Base-by-base conservation (phyloP, 2,888 invertebrate genomes). In the Rhopalosiphum nymphaeae region DNA sequence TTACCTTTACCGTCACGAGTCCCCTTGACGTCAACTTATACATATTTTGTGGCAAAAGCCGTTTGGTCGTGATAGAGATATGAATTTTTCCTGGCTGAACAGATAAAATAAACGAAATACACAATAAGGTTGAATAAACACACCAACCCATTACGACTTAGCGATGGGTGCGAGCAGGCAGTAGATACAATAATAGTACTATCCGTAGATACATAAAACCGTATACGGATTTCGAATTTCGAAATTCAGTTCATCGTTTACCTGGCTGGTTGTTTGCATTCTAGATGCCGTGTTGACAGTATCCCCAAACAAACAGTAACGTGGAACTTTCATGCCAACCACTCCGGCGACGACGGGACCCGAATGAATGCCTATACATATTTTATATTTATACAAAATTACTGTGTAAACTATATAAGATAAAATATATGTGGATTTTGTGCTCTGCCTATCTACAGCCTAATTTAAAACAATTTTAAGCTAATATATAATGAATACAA, bases 221-320 rank as follows among this genome's bases (percentile, higher is more conserved):
- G 11, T 4, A 0, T 1, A 44, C 29, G 29, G 26, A 89, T 44
- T 57, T 96, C 95, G 26, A 78, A 42, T 87, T 26, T 89, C 13
- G 1, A 44, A 26, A 86, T 44, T 87, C 49, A 44, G 44, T 42
- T 85, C 7, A 26, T 92, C 26, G 11, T 95, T 96, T 95, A 97
- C 97, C 96, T 96, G 95, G 95, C 97, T 97, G 46, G 97, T 96
- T 1, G 97, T 97, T 95, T 98, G 98, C 98, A 98, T 98, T 94
- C 98, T 97, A 5, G 98, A 98, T 3, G 98, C 98, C 0, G 98
- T 98, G 95, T 99, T 99, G 42, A 99, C 98, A 0, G 98, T 98
- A 96, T 98, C 98, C 0, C 98, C 98, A 95, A 98, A 98, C 90
- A 99, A 97, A 95, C 98, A 98, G 96, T 98, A 98, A 95, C 98